Conservation (phyloP, 1,140 invertebrate genomes). For the Helicorthomorpha holstii region DNA sequence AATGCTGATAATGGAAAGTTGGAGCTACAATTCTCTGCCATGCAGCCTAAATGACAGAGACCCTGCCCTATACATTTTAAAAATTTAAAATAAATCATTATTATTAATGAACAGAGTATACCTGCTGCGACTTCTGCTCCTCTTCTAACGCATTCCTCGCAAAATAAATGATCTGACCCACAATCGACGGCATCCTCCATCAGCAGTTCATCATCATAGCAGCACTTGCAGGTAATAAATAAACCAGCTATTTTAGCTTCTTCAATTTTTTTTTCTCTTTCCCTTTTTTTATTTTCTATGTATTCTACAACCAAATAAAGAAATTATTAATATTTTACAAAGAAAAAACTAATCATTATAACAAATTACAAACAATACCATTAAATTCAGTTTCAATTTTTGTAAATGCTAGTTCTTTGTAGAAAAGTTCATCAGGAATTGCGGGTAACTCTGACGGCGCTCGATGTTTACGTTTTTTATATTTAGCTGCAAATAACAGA, state of each 20-base stretch:
- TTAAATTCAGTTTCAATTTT: conserved; percentile 14
- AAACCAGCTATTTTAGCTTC: neutral
- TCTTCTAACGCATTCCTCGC: conserved; percentile 34
- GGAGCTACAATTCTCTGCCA: conserved; percentile 14
- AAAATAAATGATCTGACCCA: conserved; percentile 34
- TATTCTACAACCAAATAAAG: neutral
- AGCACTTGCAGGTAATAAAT: conserved; percentile 31
- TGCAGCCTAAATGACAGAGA: neutral
- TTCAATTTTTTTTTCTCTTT: neutral
- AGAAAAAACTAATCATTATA: no score
- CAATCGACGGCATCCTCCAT: conserved; percentile 30
- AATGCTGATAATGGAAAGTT: conserved; percentile 17
- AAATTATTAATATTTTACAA: no score
- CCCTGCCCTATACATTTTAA: conserved; percentile 3
- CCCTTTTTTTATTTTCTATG: neutral
- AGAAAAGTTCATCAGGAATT: conserved; percentile 22
- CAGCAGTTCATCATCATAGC: conserved; percentile 39
- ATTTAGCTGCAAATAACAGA: conserved; percentile 15
- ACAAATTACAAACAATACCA: no score
- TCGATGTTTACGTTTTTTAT: conserved; percentile 8
- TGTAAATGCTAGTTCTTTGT: conserved; percentile 18
- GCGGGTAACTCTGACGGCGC: conserved; percentile 10
- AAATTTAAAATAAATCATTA: neutral
- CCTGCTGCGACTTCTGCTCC: conserved; percentile 33
- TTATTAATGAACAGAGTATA: conserved; percentile 14